Evolutionary conservation across 2,113 vertebrate species (phyloP).

Genomic region (Gavialis gangeticus): DNA sequence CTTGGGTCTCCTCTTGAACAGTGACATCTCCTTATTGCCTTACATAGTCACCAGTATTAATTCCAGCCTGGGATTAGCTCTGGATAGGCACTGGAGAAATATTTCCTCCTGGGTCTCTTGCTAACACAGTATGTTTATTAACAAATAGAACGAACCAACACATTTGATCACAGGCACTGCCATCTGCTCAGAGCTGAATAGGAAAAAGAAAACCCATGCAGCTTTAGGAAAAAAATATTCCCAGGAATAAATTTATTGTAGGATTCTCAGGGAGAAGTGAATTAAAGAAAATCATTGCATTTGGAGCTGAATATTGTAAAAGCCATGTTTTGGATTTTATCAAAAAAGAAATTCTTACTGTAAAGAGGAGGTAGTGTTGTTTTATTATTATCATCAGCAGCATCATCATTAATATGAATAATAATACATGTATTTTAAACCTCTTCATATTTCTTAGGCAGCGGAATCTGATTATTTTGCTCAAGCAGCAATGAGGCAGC

Average conservation of each 20-base stretch:
- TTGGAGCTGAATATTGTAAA: too few species aligned
- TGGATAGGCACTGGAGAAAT: not conserved
- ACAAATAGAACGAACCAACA: not conserved
- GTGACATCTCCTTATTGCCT: not conserved
- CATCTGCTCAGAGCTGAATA: not conserved
- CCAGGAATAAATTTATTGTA: fast-evolving
- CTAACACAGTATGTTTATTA: not conserved
- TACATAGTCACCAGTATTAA: fast-evolving
- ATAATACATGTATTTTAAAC: not conserved
- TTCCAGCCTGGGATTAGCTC: not conserved
- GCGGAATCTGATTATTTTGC: not conserved
- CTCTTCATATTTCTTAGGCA: not conserved
- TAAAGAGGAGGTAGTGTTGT: not conserved
- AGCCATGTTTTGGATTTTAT: not conserved
- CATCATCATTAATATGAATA: too few species aligned
- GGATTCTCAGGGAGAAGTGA: not conserved
- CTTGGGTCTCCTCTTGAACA: not conserved
- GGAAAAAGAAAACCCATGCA: not conserved
- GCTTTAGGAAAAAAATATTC: not conserved
- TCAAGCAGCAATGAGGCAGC: fast-evolving
- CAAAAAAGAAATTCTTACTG: not conserved
- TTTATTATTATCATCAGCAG: too few species aligned
- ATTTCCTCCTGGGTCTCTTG: not conserved
- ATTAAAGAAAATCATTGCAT: not conserved
- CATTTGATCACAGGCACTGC: not conserved